Conservation (phyloP, 2,888 invertebrate genomes). For the Dyspetes luteomarginatus region DNA sequence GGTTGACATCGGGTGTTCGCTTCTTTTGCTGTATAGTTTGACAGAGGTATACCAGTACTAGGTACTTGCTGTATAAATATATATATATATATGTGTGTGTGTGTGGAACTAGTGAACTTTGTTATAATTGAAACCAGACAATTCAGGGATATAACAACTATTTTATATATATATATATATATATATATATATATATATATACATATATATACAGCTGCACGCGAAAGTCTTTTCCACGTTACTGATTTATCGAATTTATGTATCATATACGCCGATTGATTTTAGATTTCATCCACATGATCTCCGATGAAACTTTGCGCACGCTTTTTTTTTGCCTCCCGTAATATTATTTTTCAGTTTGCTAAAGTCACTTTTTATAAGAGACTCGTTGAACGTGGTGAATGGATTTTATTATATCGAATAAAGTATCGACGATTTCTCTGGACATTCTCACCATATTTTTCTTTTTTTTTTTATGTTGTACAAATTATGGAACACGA, state of each 20-base stretch:
- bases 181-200: too few species aligned
- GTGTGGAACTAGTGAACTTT: conserved; percentile 48
- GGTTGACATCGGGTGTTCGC: conserved; percentile 66
- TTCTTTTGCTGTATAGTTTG: conserved; percentile 48
- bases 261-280: conserved; percentile 18
- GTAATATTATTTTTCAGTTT: neutral
- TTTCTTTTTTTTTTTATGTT: neutral
- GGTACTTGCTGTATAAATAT: conserved; percentile 1
- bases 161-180: neutral
- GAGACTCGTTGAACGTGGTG: neutral
- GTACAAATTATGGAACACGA: neutral
- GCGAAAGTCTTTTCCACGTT: conserved; percentile 1
- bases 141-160: conserved; percentile 46
- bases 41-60: conserved; percentile 15
- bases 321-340: conserved; percentile 19
- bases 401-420: neutral
- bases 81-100: neutral
- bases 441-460: too few species aligned
- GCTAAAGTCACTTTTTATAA: neutral
- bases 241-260: conserved; percentile 54
- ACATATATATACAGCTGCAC: conserved; percentile 3
- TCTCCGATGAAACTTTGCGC: conserved; percentile 22
- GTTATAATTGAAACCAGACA: conserved; percentile 65
- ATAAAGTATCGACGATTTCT: neutral
- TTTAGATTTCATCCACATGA: conserved; percentile 19